Conservation (phyloP, 2,888 invertebrate genomes). For the Drosophila differens region DNA sequence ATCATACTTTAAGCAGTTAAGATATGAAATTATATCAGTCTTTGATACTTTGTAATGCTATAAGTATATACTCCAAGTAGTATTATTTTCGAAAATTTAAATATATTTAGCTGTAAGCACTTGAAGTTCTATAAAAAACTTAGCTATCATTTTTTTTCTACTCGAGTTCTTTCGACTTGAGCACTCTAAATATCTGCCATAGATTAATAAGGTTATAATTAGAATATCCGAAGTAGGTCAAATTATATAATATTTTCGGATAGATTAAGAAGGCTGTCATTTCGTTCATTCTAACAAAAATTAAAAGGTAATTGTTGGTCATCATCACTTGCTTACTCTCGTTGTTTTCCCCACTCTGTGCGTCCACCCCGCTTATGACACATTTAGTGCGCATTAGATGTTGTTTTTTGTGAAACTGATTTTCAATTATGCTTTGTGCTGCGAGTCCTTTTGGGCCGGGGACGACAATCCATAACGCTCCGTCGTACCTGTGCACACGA, state of each 20-base stretch:
- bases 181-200: background rate
- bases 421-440: constrained; percentile 69
- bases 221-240: background rate
- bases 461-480: constrained; percentile 46
- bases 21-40: background rate
- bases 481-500: constrained; percentile 70
- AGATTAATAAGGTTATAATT: background rate
- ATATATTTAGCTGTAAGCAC: background rate
- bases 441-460: constrained; percentile 16
- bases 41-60: background rate
- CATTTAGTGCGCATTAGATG: constrained; percentile 50
- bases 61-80: background rate
- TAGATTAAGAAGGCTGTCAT: background rate
- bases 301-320: constrained; percentile 21
- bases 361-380: constrained; percentile 27
- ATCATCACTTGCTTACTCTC: background rate
- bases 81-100: background rate
- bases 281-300: background rate
- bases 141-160: no score
- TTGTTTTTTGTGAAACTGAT: constrained; percentile 52
- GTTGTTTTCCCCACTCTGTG: background rate
- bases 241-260: background rate
- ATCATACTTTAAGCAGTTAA: background rate
- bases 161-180: background rate
- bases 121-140: background rate